Evolutionary conservation across 1,140 invertebrate genomes (phyloP).

Genomic region (Oedothorax gibbosus): DNA sequence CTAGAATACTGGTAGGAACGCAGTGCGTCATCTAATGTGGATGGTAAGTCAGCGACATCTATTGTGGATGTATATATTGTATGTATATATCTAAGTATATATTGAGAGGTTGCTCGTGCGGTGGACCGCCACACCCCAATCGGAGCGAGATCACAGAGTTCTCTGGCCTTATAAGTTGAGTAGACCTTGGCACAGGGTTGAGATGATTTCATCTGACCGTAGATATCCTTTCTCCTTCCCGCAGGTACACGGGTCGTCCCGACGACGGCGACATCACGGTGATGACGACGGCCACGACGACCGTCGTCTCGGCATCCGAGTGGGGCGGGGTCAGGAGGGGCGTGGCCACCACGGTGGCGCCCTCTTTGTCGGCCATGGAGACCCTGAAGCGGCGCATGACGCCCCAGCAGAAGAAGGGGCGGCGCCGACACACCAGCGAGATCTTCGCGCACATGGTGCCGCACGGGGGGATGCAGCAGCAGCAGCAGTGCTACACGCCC

Average conservation of each 20-base stretch:
- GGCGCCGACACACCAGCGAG: slow-evolving; percentile 63
- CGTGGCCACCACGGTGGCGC: slow-evolving; percentile 30
- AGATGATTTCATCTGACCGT: no score
- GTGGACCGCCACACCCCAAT: no score
- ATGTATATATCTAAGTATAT: no score
- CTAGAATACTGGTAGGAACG: no score
- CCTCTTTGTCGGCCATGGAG: slow-evolving; percentile 36
- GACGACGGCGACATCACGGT: slow-evolving; percentile 52
- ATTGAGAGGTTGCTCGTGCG: no score
- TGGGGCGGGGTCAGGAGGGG: slow-evolving; percentile 30
- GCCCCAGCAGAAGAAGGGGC: slow-evolving; percentile 49
- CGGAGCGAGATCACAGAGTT: no score
- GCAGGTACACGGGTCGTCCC: background rate
- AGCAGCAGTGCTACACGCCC: background rate
- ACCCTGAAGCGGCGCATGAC: slow-evolving; percentile 39
- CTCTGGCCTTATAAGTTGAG: no score
- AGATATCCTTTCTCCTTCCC: background rate
- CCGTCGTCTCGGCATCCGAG: slow-evolving; percentile 53
- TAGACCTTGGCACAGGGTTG: no score
- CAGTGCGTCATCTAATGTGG: no score
- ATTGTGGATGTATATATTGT: no score
- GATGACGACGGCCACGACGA: slow-evolving; percentile 56
- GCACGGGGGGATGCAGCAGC: slow-evolving; percentile 13
- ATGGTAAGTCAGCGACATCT: no score
- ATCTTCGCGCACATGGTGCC: slow-evolving; percentile 70